Evolutionary conservation across 1,140 invertebrate genomes (phyloP).

Genomic region (Anoplophora glabripennis): DNA sequence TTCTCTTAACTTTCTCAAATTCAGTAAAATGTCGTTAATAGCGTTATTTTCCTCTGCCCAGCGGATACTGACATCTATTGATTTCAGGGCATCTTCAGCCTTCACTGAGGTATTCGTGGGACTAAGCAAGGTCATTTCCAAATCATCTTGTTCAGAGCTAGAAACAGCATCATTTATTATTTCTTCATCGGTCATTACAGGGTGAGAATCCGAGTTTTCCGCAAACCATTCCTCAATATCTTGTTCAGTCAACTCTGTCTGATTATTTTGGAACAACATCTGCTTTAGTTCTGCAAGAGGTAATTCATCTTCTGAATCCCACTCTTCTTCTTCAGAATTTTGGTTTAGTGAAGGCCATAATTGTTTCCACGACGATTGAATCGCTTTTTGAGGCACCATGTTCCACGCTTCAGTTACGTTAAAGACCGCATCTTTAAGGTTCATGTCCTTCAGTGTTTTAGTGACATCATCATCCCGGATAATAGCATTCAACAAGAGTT

Average conservation of each 20-base stretch:
- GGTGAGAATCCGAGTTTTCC: constrained; percentile 31
- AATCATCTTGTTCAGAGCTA: constrained; percentile 9
- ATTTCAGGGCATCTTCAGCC: constrained; percentile 1
- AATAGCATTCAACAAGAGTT: constrained; percentile 13
- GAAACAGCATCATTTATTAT: constrained; percentile 25
- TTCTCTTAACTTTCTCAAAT: constrained; percentile 38
- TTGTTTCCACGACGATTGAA: constrained; percentile 1
- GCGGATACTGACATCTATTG: constrained; percentile 36
- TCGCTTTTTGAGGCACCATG: not conserved
- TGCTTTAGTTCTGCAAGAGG: no score
- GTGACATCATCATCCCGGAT: constrained; percentile 1
- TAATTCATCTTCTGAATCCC: no score
- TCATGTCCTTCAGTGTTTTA: constrained; percentile 8
- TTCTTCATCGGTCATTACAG: constrained; percentile 37
- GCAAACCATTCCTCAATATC: constrained; percentile 15
- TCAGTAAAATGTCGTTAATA: constrained; percentile 38
- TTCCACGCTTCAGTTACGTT: constrained; percentile 5
- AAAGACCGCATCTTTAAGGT: constrained; percentile 9
- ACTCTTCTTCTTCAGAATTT: constrained; percentile 3
- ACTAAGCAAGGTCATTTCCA: no score
- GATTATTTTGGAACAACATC: no score
- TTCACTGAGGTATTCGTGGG: constrained; percentile 12
- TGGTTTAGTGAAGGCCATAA: not conserved
- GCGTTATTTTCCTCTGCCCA: constrained; percentile 42
- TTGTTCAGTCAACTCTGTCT: not conserved